A percentile compares a stretch with the other conserved stretches of the same genome.
phyloP scores from a whole-genome alignment of 2,797 vertebrate genomes.

The Sebastes taczanowskii region DNA sequence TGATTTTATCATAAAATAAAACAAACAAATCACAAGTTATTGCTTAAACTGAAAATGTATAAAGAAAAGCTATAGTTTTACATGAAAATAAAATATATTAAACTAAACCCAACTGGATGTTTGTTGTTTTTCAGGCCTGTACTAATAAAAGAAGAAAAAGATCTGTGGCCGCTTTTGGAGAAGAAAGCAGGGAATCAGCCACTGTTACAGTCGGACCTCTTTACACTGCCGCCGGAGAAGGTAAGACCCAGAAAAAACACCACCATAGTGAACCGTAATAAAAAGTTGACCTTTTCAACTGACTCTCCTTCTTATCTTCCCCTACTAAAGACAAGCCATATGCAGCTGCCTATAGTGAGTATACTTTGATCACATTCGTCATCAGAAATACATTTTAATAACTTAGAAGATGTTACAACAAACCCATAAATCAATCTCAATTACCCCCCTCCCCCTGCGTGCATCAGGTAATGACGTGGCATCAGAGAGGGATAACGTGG shows the following conservation, averaged over 20 bases:
- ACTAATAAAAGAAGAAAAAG: constrained; percentile 64
- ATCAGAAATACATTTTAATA: background rate
- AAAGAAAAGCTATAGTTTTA: background rate
- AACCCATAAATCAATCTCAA: background rate
- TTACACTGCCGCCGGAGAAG: constrained; percentile 54
- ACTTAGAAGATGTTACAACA: background rate
- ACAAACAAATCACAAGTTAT: background rate
- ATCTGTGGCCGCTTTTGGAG: constrained; percentile 64
- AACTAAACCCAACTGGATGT: background rate
- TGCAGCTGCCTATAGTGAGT: constrained; percentile 62
- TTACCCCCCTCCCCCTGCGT: background rate
- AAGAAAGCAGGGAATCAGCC: constrained; percentile 61
- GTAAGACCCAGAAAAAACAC: constrained; percentile 22
- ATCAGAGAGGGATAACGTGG: background rate
- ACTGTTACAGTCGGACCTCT: constrained; percentile 78
- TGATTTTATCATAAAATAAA: background rate
- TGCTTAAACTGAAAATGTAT: background rate
- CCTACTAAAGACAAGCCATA: constrained; percentile 14
- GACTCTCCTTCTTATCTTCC: background rate
- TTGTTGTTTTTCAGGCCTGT: constrained; percentile 65
- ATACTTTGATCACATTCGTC: background rate
- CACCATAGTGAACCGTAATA: background rate
- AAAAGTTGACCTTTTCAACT: background rate
- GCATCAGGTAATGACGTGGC: constrained; percentile 39
- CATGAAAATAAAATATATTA: background rate